Base-by-base conservation (phyloP, 2,113 vertebrate species). In the Merops nubicus region DNA sequence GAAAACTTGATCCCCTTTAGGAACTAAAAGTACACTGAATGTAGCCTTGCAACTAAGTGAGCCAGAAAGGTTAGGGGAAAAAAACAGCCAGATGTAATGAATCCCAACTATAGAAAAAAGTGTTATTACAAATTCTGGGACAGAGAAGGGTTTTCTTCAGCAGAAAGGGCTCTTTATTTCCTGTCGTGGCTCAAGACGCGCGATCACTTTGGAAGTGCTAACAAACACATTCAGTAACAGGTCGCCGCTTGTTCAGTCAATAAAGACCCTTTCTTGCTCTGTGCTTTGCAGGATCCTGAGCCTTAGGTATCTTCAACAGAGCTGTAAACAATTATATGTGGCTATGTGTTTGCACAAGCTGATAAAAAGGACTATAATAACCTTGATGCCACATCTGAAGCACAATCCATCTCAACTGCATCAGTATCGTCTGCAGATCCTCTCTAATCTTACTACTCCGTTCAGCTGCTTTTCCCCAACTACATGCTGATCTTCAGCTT, bases 111-210 rank as follows among this genome's bases (percentile, higher is more conserved):
- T 77, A 88, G 86, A 89, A 90, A 93, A 96, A 94, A 79, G 69
- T 91, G 64, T 94, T 96, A 83, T 78, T 95, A 36, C 62, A 72
- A 79, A 88, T 97, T 95, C 79, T 86, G 69, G 63, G 75, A 84
- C 50, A 88, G 75, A 85, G 69, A n/a, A 72, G 82, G 65, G 77
- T 80, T 97, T 93, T 95, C 87, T 94, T 67, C 25, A 92, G 82
- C 65, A 95, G 81, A 95, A 96, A 93, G 92, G 73, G 60, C 51
- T 20, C 89, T 93, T 96, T 95, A 96, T 96, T 95, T 90, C 51
- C 5, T 93, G 17, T 83, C n/a, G 1, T 81, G 93, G 79, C 93
- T 68, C 85, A 68, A 86, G 93, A 96, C 85, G 93, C 82, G 64
- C 1, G 57, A 90, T 96, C 87, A 88, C 11, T 0, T 88, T 95